Evolutionary conservation across 2,113 vertebrate species (phyloP).

Genomic region (Caracal caracal): DNA sequence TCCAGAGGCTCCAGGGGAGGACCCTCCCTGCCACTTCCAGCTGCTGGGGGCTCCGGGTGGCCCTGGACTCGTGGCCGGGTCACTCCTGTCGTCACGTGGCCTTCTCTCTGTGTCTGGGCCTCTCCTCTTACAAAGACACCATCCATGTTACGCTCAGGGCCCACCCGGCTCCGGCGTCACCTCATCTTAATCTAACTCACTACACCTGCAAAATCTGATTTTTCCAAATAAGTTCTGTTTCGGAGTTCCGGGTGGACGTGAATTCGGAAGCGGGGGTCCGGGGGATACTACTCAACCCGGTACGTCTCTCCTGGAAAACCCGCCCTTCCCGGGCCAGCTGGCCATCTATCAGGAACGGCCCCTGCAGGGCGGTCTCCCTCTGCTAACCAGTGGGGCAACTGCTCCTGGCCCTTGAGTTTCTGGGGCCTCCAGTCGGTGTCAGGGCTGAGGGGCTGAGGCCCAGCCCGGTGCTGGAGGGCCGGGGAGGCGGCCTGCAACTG

Average conservation of each 20-base stretch:
- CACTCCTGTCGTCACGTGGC: rapidly evolving
- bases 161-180: not conserved
- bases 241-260: not conserved
- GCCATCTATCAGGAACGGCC: not conserved
- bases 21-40: not conserved
- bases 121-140: not conserved
- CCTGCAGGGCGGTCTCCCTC: not conserved
- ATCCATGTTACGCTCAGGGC: not conserved
- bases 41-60: not conserved
- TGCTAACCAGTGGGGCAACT: not conserved
- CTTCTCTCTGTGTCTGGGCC: not conserved
- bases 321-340: not conserved
- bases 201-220: not conserved
- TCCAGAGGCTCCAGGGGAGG: not conserved
- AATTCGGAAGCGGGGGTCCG: too few relatives aligned
- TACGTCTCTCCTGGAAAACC: not conserved
- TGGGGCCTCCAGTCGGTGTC: not conserved
- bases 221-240: not conserved
- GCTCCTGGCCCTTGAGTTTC: too few relatives aligned
- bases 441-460: not conserved
- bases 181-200: not conserved
- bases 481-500: too few relatives aligned
- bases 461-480: not conserved
- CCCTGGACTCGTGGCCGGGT: not conserved
- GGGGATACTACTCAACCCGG: not conserved